Conservation (phyloP, 2,888 invertebrate species). For the Norana najaformis region DNA sequence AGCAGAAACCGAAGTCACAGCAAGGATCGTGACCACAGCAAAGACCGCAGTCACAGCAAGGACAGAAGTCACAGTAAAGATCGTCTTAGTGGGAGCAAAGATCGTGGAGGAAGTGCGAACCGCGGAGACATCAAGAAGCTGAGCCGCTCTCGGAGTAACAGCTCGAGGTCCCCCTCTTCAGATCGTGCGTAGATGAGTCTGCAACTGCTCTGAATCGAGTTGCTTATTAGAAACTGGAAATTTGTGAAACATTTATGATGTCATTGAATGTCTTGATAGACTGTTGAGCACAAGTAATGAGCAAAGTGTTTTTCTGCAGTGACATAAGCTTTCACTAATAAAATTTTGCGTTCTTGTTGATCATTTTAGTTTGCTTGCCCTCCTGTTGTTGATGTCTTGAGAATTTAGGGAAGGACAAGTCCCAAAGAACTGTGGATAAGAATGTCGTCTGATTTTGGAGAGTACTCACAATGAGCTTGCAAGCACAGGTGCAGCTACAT, state of each 20-base stretch:
- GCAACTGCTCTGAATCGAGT: not conserved
- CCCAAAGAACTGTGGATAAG: no score
- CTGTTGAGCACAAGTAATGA: not conserved
- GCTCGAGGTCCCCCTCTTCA: not conserved
- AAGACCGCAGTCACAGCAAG: not conserved
- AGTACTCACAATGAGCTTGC: no score
- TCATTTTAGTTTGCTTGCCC: not conserved
- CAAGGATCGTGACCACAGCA: conserved; percentile 1
- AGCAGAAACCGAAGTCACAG: not conserved
- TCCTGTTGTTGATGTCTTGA: not conserved
- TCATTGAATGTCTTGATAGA: not conserved
- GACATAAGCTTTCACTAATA: not conserved
- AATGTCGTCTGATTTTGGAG: no score
- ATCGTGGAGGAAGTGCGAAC: not conserved
- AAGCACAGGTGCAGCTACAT: no score
- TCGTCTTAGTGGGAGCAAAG: not conserved
- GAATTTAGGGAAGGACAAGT: no score
- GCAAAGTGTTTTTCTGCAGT: not conserved
- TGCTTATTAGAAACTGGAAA: not conserved
- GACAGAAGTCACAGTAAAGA: conserved; percentile 15
- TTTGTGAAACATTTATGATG: not conserved
- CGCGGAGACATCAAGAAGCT: not conserved
- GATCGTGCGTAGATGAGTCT: not conserved
- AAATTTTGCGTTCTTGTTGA: not conserved
- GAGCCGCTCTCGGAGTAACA: not conserved